Evolutionary conservation across 2,888 invertebrate genomes (phyloP), one percentile per base, ranked within the genome.

Genomic region (Conus canariensis): DNA sequence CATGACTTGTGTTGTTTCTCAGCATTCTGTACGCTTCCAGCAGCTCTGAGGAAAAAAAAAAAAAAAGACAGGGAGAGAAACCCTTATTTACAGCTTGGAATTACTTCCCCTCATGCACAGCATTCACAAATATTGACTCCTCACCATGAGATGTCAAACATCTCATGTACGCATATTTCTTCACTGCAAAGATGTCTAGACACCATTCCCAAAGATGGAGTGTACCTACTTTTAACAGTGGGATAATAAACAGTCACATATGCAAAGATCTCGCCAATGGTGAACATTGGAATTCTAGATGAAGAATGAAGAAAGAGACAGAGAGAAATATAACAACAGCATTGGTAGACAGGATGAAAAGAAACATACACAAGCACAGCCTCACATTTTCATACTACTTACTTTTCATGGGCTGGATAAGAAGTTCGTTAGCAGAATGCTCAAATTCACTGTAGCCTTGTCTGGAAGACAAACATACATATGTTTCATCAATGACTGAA

Each of bases 361-460:
- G 10, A 25, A 77, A 25, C 77, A 77, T 30, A 22, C 77, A 77
- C 58, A 83, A 56, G 58, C 82, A 58, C 56, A 58, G 1, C 6
- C 19, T 19, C 56, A 83, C 82, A 58, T 22, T 10, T 30, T 25
- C 77, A 45, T 58, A 58, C 4, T 85, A 91, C 91, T 90, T 93
- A 95, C 95, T 93, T 94, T 92, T 93, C 30, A 95, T 85, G 30
- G 95, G 95, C 90, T 93, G 92, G 56, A 94, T 93, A 25, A 95
- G 92, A 16, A 94, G 86, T 87, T 94, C 94, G 90, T 93, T 92
- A 58, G 93, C 93, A 56, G 93, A 94, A 56, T 91, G 91, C 91
- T 95, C 94, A 93, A 95, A 95, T 58, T 93, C 91, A 14, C 85
- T 85, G 89, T 95, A 95, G 9, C 94, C 95, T 88, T 94, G 93